phyloP scores from a whole-genome alignment of 2,888 invertebrate species.

The Hypomecis atomaria region DNA sequence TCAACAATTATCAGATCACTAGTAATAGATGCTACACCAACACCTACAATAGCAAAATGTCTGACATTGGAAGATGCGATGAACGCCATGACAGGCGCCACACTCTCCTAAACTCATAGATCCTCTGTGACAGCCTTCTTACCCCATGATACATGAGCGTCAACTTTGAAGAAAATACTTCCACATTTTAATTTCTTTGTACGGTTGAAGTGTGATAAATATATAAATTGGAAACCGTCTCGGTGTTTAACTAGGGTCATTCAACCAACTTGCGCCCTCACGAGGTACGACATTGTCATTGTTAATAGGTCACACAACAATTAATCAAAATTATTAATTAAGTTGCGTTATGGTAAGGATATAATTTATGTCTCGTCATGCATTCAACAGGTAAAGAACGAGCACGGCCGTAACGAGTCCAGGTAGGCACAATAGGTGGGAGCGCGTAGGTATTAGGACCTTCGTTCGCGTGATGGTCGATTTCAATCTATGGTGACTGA shows the following conservation, averaged over 20 bases:
- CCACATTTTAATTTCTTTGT: not conserved
- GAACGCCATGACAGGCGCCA: conserved; percentile 23
- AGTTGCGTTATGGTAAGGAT: conserved; percentile 37
- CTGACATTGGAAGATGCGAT: conserved; percentile 27
- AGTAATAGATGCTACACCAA: not conserved
- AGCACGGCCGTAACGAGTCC: conserved; percentile 33
- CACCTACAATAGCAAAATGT: conserved; percentile 5
- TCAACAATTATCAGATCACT: not conserved
- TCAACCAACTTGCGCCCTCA: conserved; percentile 12
- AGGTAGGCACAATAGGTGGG: conserved; percentile 54
- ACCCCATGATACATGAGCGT: not conserved
- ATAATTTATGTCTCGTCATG: conserved; percentile 56
- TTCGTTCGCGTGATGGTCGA: conserved; percentile 43
- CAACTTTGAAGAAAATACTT: not conserved
- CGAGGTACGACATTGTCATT: conserved; percentile 16
- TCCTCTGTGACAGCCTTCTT: not conserved
- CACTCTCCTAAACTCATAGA: conserved; percentile 1
- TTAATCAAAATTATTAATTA: conserved; percentile 46
- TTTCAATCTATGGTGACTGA: conserved; percentile 26
- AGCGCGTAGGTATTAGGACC: conserved; percentile 23
- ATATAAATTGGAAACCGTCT: not conserved
- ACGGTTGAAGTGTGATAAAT: not conserved
- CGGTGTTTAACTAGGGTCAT: conserved; percentile 13
- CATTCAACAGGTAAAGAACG: conserved; percentile 72
- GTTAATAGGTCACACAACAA: conserved; percentile 34